Conservation (phyloP, 2,888 invertebrate species). For the Hypomecis punctinalis region DNA sequence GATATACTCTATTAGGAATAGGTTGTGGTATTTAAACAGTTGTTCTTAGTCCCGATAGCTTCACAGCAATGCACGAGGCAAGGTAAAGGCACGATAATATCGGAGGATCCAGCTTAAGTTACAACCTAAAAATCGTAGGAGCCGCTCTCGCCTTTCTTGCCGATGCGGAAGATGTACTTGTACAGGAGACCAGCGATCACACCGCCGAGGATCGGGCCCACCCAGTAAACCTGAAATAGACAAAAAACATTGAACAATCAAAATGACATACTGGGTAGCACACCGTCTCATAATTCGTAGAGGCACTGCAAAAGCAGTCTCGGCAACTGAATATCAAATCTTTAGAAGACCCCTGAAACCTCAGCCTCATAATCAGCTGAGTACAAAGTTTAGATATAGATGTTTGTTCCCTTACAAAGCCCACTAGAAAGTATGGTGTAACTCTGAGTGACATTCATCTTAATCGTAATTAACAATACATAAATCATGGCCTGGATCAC, state of each 20-base stretch:
- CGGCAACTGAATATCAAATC: too few species aligned
- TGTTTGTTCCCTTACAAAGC: background rate
- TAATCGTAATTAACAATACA: conserved; percentile 35
- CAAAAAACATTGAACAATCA: conserved; percentile 1
- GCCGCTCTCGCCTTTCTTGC: conserved; percentile 89
- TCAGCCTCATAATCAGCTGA: too few species aligned
- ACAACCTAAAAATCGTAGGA: conserved; percentile 90
- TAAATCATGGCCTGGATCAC: conserved; percentile 36
- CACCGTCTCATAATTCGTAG: too few species aligned
- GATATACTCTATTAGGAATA: background rate
- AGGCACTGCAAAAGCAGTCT: too few species aligned
- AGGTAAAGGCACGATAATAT: conserved; percentile 38
- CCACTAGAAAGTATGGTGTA: conserved; percentile 3
- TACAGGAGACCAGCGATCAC: conserved; percentile 90
- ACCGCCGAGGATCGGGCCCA: conserved; percentile 92
- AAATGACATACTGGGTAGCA: background rate
- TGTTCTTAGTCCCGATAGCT: conserved; percentile 2
- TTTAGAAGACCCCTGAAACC: too few species aligned
- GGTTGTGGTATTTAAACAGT: background rate
- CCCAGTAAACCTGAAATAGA: conserved; percentile 91
- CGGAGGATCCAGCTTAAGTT: conserved; percentile 20
- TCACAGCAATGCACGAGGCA: conserved; percentile 43
- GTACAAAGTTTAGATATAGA: too few species aligned
- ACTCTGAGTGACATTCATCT: conserved; percentile 24
- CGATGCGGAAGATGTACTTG: conserved; percentile 88